These are phyloP conservation scores for Pseudotriccus pelzelni DNA, from an alignment of 2,797 vertebrate species.

Conservation along the genomic window DNA sequence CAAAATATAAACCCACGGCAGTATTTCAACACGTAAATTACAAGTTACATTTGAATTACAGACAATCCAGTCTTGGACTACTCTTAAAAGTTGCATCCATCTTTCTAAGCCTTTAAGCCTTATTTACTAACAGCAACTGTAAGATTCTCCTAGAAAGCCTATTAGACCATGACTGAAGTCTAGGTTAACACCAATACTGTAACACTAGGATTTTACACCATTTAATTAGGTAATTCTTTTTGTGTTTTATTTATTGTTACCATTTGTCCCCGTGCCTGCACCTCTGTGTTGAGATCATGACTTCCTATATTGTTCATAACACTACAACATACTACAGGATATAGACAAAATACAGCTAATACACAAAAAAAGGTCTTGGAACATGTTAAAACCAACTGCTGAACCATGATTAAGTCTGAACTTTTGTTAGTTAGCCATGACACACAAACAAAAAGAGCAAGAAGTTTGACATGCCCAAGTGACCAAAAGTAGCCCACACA, in stretches of 20 bases:
- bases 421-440: neutral
- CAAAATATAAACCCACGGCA: neutral
- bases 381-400: neutral
- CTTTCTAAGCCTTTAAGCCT: neutral
- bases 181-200: neutral
- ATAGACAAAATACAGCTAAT: neutral
- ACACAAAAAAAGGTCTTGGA: neutral
- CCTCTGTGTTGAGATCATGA: neutral
- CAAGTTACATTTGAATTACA: neutral
- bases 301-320: neutral
- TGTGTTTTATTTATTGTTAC: neutral
- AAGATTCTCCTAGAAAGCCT: neutral
- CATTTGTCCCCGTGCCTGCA: neutral
- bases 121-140: neutral
- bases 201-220: neutral
- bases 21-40: neutral
- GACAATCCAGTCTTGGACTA: neutral
- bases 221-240: neutral
- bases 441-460: neutral
- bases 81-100: neutral
- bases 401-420: neutral
- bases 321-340: neutral
- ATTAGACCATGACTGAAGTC: neutral
- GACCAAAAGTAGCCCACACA: neutral
- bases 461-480: neutral